These are phyloP conservation scores for Arrhamphus sclerolepis DNA, from an alignment of 2,797 vertebrate species.

Conservation along the genomic window DNA sequence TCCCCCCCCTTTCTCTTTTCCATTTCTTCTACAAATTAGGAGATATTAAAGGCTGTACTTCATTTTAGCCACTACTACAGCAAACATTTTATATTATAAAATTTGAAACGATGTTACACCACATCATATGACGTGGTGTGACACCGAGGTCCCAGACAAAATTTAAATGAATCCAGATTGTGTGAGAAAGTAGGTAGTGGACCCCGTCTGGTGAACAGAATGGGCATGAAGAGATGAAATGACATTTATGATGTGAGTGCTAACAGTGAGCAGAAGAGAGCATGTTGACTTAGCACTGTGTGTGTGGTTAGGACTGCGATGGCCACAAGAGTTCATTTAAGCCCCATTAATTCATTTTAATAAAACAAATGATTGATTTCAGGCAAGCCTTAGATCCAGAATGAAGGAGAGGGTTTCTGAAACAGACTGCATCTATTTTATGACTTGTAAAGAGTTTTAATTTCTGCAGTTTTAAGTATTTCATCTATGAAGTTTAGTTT, in stretches of 20 bases:
- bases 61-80: neutral
- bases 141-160: conserved; percentile 33
- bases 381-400: conserved; percentile 30
- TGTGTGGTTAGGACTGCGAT: conserved; percentile 32
- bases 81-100: conserved; percentile 10
- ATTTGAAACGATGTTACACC: conserved; percentile 6
- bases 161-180: conserved; percentile 34
- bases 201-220: conserved; percentile 45
- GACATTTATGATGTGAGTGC: conserved; percentile 80
- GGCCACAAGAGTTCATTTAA: conserved; percentile 60
- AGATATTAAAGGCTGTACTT: neutral
- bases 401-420: conserved; percentile 2
- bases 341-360: conserved; percentile 51
- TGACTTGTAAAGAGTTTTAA: neutral
- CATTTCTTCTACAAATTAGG: no score
- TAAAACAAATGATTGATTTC: conserved; percentile 63
- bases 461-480: conserved; percentile 30
- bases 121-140: conserved; percentile 2
- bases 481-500: conserved; percentile 22
- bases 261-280: conserved; percentile 71
- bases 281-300: conserved; percentile 63
- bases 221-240: conserved; percentile 60
- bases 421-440: no score
- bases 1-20: neutral
- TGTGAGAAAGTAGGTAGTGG: conserved; percentile 25